A percentile compares a stretch with the other conserved stretches of the same genome.
phyloP scores from a whole-genome alignment of 2,888 invertebrate genomes.

The Candidula unifasciata region DNA sequence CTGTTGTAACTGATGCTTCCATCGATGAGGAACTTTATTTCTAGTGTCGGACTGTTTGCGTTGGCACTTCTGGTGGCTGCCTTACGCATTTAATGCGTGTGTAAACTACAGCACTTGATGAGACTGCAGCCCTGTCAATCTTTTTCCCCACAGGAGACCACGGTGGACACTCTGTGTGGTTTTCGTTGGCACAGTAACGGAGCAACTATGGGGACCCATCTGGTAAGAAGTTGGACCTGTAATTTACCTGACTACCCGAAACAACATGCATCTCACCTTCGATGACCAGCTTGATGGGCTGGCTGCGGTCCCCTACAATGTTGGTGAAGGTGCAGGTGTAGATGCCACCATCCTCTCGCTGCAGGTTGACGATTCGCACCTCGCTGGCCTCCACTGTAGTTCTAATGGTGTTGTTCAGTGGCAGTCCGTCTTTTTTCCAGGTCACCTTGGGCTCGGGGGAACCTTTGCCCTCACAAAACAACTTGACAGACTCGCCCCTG shows the following conservation, averaged over 20 bases:
- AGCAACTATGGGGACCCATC: not conserved
- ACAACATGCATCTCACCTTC: constrained; percentile 79
- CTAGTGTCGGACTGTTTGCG: too few species aligned
- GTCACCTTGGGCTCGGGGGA: constrained; percentile 94
- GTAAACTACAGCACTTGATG: too few species aligned
- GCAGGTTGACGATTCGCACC: constrained; percentile 92
- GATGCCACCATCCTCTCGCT: constrained; percentile 96
- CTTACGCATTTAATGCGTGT: too few species aligned
- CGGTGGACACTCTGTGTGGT: too few species aligned
- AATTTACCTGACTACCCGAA: too few species aligned
- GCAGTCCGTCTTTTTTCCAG: constrained; percentile 87
- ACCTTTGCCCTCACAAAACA: constrained; percentile 97
- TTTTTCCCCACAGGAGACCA: too few species aligned
- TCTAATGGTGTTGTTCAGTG: constrained; percentile 60
- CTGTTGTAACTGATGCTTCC: too few species aligned
- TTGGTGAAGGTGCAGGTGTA: constrained; percentile 97
- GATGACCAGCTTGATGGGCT: constrained; percentile 95
- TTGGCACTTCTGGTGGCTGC: too few species aligned
- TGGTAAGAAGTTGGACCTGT: not conserved
- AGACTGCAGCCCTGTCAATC: too few species aligned
- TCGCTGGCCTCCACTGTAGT: constrained; percentile 77
- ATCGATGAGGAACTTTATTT: too few species aligned
- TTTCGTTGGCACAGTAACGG: too few species aligned
- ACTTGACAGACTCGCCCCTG: constrained; percentile 92
- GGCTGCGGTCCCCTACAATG: constrained; percentile 96